Evolutionary conservation across 2,113 vertebrate genomes (phyloP).

Genomic region (Lepidothrix coronata): DNA sequence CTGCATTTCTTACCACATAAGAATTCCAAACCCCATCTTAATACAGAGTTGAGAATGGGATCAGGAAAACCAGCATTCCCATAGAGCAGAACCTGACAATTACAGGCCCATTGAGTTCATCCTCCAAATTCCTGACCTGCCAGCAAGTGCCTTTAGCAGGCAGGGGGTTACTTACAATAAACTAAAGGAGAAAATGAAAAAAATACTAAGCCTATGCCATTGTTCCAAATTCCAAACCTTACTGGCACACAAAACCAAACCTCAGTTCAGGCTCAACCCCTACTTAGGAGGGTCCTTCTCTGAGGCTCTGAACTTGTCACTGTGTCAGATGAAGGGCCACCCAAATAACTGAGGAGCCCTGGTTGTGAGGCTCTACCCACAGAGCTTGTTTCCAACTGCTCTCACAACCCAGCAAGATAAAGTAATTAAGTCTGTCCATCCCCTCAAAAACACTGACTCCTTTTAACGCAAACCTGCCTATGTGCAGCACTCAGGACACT

Average conservation of each 20-base stretch:
- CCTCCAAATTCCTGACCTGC: background rate
- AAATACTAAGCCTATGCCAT: background rate
- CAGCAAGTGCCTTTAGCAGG: background rate
- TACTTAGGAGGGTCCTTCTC: background rate
- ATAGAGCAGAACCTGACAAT: background rate
- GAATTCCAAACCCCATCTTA: background rate
- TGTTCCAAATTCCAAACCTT: background rate
- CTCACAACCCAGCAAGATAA: background rate
- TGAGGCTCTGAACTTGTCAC: background rate
- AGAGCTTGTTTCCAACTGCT: background rate
- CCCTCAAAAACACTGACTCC: background rate
- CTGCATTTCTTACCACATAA: background rate
- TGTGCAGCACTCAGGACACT: accelerated
- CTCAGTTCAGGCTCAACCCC: background rate
- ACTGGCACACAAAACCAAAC: background rate
- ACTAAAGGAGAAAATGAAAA: background rate
- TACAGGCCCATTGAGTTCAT: background rate
- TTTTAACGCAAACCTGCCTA: background rate
- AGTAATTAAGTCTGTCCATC: background rate
- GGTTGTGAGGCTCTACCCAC: background rate
- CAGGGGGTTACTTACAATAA: background rate
- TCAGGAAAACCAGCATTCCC: background rate
- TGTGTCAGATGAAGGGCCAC: background rate
- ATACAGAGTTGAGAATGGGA: background rate
- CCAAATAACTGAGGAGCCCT: background rate